Evolutionary conservation across 2,888 invertebrate species (phyloP).

Genomic region (Graphium colonna): DNA sequence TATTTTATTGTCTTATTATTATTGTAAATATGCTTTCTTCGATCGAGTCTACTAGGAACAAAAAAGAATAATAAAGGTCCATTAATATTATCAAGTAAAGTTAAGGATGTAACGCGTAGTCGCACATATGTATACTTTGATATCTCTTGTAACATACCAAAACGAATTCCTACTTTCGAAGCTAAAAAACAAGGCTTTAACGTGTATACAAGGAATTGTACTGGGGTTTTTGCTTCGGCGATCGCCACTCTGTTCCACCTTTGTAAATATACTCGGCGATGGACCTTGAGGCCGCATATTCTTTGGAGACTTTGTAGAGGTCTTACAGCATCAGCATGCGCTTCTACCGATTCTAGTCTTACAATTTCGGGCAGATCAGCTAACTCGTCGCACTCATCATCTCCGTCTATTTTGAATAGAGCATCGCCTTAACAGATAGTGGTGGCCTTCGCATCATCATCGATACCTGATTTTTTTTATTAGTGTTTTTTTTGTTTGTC

Average conservation of each 20-base stretch:
- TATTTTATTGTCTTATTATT: constrained; percentile 13
- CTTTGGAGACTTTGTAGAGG: too few relatives aligned
- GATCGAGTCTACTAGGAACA: constrained; percentile 66
- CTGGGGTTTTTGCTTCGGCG: constrained; percentile 48
- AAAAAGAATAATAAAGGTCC: constrained; percentile 66
- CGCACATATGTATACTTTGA: constrained; percentile 52
- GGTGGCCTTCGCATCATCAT: constrained; percentile 49
- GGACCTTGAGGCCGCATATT: constrained; percentile 50
- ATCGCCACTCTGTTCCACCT: constrained; percentile 41
- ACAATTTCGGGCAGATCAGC: constrained; percentile 39
- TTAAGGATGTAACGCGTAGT: constrained; percentile 53
- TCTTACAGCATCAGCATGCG: too few relatives aligned
- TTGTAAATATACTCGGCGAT: constrained; percentile 64
- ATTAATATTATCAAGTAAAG: constrained; percentile 68
- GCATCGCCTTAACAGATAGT: constrained; percentile 33
- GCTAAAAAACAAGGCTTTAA: constrained; percentile 65
- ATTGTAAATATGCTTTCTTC: constrained; percentile 56
- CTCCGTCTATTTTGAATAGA: constrained; percentile 29
- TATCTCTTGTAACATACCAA: constrained; percentile 61
- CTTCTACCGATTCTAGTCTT: constrained; percentile 70
- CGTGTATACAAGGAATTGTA: constrained; percentile 54
- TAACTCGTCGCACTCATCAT: constrained; percentile 27
- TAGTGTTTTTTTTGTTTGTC: constrained; percentile 52
- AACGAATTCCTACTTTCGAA: constrained; percentile 53
- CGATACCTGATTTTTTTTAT: constrained; percentile 66